A percentile compares a stretch with the other conserved stretches of the same genome.
Conservation (phyloP, 2,113 vertebrate genomes). For the Pachypanchax playfairii region DNA sequence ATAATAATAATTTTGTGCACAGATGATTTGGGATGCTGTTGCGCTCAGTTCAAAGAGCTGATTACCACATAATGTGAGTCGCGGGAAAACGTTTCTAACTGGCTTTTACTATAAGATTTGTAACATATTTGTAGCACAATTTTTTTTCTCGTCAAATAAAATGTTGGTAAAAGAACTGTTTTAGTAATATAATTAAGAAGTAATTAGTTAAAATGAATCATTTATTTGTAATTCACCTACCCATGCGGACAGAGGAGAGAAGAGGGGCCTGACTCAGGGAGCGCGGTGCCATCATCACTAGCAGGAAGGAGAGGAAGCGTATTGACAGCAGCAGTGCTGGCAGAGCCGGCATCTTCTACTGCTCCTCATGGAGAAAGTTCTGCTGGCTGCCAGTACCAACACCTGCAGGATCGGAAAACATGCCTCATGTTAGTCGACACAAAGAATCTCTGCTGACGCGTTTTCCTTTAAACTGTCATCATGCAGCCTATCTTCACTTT, state of each 20-base stretch:
- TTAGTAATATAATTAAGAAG: not conserved
- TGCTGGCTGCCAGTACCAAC: conserved; percentile 90
- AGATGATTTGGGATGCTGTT: not conserved
- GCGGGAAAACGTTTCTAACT: not conserved
- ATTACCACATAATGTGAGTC: not conserved
- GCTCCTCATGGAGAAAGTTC: conserved; percentile 97
- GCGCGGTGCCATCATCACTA: conserved; percentile 85
- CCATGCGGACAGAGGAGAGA: conserved; percentile 91
- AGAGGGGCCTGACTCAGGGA: conserved; percentile 83
- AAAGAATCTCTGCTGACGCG: not conserved
- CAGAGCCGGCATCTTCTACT: conserved; percentile 97
- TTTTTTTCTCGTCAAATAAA: not conserved
- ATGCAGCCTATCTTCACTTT: conserved; percentile 26
- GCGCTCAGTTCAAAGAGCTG: not conserved
- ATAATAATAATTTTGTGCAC: not conserved
- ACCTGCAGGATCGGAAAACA: conserved; percentile 79
- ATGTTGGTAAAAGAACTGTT: not conserved
- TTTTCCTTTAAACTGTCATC: conserved; percentile 25
- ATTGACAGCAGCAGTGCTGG: conserved; percentile 92
- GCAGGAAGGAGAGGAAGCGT: conserved; percentile 79
- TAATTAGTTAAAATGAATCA: not conserved
- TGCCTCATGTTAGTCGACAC: conserved; percentile 19
- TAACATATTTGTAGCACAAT: not conserved
- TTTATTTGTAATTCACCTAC: conserved; percentile 84
- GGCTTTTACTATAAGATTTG: not conserved